Evolutionary conservation across 2,113 vertebrate genomes (phyloP), one percentile per base, ranked within the genome.

Genomic region (Narcine bancroftii): DNA sequence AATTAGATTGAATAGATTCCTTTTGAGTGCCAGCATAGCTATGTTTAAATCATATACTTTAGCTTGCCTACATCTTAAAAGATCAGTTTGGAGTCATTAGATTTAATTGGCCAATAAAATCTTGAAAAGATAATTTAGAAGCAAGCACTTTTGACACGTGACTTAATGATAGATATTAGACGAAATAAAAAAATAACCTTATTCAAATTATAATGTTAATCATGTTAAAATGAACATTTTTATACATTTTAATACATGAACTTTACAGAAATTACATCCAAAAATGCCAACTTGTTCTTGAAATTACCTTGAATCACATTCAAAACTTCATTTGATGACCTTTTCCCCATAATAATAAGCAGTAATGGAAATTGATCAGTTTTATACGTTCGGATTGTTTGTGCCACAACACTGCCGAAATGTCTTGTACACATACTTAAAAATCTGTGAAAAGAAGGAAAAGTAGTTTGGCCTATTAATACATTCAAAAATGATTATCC

Each of bases 321-420:
- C 96, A 99, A 95, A 92, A 99, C 99, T 96, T 99, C 98, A 85
- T 99, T 99, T 93, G 99, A 99, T n/a, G 98, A 99, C 94, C 99
- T 95, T 94, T 99, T 99, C 75, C 99, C 99, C 98, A 99, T 99
- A 94, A 99, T 99, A 94, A 99, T 97, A 92, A 99, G 97, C 93
- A 99, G 98, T 93, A 99, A 97, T 92, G 98, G 99, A 95, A 99
- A 99, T 93, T 99, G 98, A 95, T 99, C 99, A 92, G 98, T 99
- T 95, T 99, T 99, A 96, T 99, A 99, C 79, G 98, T 98, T 93
- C 98, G 97, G 95, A 99, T 97, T 92, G 99, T 99, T 94, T 99
- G 99, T 92, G 98, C 97, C 93, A 98, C 98, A 92, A 98, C 98
- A 42, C 98, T 99, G 93, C 99, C 99, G 87, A 99, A 99, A 94